Evolutionary conservation across 2,113 vertebrate genomes (phyloP), one percentile per base, ranked within the genome.

Genomic region (Nyctereutes procyonoides): DNA sequence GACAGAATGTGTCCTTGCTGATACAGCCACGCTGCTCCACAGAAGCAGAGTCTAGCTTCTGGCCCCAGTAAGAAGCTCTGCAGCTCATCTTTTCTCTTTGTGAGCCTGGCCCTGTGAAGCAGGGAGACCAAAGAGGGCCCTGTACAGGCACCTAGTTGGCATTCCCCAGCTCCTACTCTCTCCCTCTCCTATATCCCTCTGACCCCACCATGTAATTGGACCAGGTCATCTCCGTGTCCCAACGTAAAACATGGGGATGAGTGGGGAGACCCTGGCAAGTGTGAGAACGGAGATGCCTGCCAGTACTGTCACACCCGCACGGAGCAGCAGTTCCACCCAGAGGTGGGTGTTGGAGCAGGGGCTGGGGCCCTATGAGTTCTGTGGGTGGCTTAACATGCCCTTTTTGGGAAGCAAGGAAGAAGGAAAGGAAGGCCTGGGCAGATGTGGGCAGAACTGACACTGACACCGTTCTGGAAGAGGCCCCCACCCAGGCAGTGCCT

Each of bases 221-320:
- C 38, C 98, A 99, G 99, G 97, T 99, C 99, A 0, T 98, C 99
- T 4, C 99, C 99, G 0, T 99, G 99, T 98, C 99, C 99, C 35
- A 99, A 99, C 4, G 99, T 99, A 97, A 99, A 99, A 95, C 99
- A 99, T 9, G 99, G 99, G 74, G 99, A 99, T 0, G 99, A 99
- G 95, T 99, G 99, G 99, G 99, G 99, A 55, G 99, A 99, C 97
- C 99, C 99, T 60, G 99, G 99, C 98, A 99, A 99, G 98, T 99
- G 99, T 98, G 99, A 99, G 97, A 99, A 99, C 5, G 99, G 99
- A 8, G 99, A 99, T 94, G 98, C 98, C 74, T 99, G 99, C 98
- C 99, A 99, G 97, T 99, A 99, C 90, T 99, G 99, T 98, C 99
- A 99, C 98, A 99, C 99, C 0, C 99, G 99, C 96, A 99, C 99